Conservation (phyloP, 2,888 invertebrate genomes). For the Perdita meconis region DNA sequence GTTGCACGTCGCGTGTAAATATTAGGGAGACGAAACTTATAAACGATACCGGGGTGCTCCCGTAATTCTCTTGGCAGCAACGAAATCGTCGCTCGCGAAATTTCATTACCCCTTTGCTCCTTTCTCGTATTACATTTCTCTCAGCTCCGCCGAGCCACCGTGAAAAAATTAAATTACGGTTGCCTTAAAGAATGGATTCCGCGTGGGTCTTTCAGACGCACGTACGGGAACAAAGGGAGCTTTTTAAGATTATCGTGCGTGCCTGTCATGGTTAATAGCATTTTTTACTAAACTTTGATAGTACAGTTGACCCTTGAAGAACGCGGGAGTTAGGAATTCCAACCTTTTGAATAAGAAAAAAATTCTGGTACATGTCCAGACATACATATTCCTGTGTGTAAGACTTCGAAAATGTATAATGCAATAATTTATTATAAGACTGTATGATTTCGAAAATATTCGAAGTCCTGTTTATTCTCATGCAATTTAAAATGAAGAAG, state of each 20-base stretch:
- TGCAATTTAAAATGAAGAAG: too few relatives aligned
- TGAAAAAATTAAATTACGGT: slow-evolving; percentile 48
- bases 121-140: slow-evolving; percentile 25
- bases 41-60: slow-evolving; percentile 32
- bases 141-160: not conserved
- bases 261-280: not conserved
- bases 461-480: too few relatives aligned
- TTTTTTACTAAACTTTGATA: too few relatives aligned
- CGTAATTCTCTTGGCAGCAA: slow-evolving; percentile 34
- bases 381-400: too few relatives aligned
- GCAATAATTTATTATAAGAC: too few relatives aligned
- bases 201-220: not conserved
- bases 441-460: too few relatives aligned
- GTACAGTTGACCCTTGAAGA: too few relatives aligned
- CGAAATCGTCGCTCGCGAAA: slow-evolving; percentile 27
- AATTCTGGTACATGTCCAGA: too few relatives aligned
- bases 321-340: too few relatives aligned
- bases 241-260: not conserved
- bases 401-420: too few relatives aligned
- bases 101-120: slow-evolving; percentile 42
- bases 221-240: not conserved
- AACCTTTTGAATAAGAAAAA: too few relatives aligned
- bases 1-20: slow-evolving; percentile 26
- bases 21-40: slow-evolving; percentile 24
- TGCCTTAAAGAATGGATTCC: slow-evolving; percentile 37